These are phyloP conservation scores for Gallirallus australis DNA, from an alignment of 2,797 vertebrate species.

Conservation along the genomic window DNA sequence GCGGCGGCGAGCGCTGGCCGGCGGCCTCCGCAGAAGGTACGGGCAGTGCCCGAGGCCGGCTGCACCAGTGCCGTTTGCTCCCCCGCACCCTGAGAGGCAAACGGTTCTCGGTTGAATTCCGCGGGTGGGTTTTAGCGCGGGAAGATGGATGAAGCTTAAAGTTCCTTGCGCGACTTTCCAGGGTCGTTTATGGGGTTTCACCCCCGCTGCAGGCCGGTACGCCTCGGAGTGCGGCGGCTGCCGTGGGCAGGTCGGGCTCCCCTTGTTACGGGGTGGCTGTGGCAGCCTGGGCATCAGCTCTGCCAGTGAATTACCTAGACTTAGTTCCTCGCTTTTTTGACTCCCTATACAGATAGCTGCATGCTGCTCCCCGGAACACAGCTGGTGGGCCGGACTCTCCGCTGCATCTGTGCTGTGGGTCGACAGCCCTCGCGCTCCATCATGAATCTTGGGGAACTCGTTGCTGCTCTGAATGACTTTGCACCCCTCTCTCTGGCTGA, in stretches of 20 bases:
- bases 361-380: not conserved
- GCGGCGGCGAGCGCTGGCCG: accelerated
- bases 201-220: too few relatives aligned
- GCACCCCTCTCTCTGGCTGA: slow-evolving; percentile 91
- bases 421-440: not conserved
- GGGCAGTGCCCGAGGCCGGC: too few relatives aligned
- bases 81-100: too few relatives aligned
- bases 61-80: too few relatives aligned
- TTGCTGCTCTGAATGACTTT: slow-evolving; percentile 86
- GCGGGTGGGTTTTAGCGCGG: not conserved
- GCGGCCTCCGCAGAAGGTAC: not conserved
- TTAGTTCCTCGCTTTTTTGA: not conserved
- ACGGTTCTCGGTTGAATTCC: too few relatives aligned
- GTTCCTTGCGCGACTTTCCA: not conserved
- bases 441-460: slow-evolving; percentile 86
- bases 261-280: too few relatives aligned
- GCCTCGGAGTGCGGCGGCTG: not conserved
- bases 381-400: not conserved
- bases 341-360: not conserved
- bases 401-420: not conserved
- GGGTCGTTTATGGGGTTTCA: not conserved
- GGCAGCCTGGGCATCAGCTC: not conserved
- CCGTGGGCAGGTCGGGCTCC: too few relatives aligned
- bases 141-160: too few relatives aligned
- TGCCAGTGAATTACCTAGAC: accelerated